Evolutionary conservation across 2,113 vertebrate species (phyloP).

Genomic region (Lampris megalopsis): DNA sequence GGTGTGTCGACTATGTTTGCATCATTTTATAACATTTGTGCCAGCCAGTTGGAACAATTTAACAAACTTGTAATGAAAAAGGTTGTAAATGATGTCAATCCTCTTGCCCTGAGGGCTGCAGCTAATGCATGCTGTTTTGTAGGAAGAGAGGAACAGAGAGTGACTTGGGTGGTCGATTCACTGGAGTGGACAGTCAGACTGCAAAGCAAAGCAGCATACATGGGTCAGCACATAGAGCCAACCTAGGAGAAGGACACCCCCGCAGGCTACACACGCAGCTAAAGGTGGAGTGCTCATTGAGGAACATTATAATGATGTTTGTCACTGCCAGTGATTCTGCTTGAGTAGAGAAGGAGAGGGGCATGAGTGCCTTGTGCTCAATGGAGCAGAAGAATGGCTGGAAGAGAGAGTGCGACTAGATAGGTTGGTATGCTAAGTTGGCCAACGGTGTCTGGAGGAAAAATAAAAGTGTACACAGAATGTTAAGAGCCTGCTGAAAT

Average conservation of each 20-base stretch:
- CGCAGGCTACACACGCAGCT: conserved; percentile 60
- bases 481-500: neutral
- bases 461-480: conserved; percentile 24
- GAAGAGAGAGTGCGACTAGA: conserved; percentile 44
- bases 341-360: conserved; percentile 69
- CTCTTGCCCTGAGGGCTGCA: neutral
- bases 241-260: conserved; percentile 57
- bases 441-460: neutral
- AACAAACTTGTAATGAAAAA: conserved; percentile 22
- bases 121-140: conserved; percentile 30
- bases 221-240: conserved; percentile 60
- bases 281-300: conserved; percentile 70
- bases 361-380: conserved; percentile 52
- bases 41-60: neutral
- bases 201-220: conserved; percentile 39
- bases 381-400: conserved; percentile 73
- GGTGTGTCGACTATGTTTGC: neutral
- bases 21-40: neutral
- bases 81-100: conserved; percentile 10
- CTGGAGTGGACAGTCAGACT: conserved; percentile 52
- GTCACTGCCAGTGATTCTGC: conserved; percentile 72
- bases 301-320: conserved; percentile 74
- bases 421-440: conserved; percentile 1
- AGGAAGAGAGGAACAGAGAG: conserved; percentile 15
- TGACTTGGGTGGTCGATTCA: conserved; percentile 49